Evolutionary conservation across 1,140 invertebrate species (phyloP).

Genomic region (Prorops nasuta): DNA sequence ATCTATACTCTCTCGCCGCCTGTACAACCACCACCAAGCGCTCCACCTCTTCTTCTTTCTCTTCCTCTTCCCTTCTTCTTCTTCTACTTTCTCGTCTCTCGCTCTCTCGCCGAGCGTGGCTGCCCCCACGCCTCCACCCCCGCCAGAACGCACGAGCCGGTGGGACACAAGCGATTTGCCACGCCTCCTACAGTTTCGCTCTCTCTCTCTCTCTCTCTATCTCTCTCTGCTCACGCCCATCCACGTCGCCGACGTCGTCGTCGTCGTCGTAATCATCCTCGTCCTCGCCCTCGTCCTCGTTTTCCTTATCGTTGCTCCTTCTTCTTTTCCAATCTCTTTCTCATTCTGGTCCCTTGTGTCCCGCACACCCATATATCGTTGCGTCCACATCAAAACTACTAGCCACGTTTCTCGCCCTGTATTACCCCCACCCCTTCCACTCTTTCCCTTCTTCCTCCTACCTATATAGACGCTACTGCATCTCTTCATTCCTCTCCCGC

Average conservation of each 20-base stretch:
- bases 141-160: too few species aligned
- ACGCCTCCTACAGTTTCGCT: too few species aligned
- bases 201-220: background rate
- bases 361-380: too few species aligned
- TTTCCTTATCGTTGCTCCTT: background rate
- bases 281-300: slow-evolving; percentile 15
- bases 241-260: slow-evolving; percentile 27
- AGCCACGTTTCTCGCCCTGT: background rate
- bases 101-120: slow-evolving; percentile 11
- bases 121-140: too few species aligned
- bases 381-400: too few species aligned
- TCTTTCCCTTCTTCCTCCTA: background rate
- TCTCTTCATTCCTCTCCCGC: too few species aligned
- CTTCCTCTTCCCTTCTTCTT: slow-evolving; percentile 1
- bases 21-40: background rate
- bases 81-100: slow-evolving; percentile 8
- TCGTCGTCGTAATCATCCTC: slow-evolving; percentile 20
- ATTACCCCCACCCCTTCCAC: background rate
- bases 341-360: background rate
- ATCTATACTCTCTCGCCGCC: slow-evolving; percentile 1
- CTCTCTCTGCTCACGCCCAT: slow-evolving; percentile 19
- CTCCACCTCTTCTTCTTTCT: slow-evolving; percentile 10
- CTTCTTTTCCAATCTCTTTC: background rate
- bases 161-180: too few species aligned
- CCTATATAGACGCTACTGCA: background rate